Base-by-base conservation (phyloP, 2,113 vertebrate species). In the Rallus limicola region DNA sequence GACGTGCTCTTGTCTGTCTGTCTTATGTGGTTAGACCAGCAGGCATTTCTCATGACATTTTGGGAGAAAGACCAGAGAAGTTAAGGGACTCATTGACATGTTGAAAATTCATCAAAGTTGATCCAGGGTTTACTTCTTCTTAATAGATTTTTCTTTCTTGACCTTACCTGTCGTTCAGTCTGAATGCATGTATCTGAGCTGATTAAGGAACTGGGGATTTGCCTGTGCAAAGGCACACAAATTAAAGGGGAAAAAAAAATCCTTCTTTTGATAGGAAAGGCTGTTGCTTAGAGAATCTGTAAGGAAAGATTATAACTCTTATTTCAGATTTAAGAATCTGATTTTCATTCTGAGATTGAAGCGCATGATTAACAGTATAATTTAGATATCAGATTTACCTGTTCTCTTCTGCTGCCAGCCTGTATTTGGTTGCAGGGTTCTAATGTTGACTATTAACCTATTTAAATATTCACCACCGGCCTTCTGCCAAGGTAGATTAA, bases 401-500 rank as follows among this genome's bases (percentile, higher is more conserved):
- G 77, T 79, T 83, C 83, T 60, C 42, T 60, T 28, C 79, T 74
- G 62, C 77, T 96, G 94, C 90, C 95, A 96, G 77, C 50, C 48
- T 92, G 65, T 94, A 91, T 97, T 96, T 94, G 31, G 78, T 97
- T 97, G 94, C 95, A 94, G 75, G 69, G 69, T 74, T 96, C 82
- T 83, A 63, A 77, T 94, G 96, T 96, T 95, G 93, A 96, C 96
- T 96, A 79, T 89, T 96, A 96, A 91, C 95, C 95, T 96, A 86
- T 95, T 97, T 97, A 97, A 97, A 96, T 97, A 97, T 97, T 97
- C 97, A 97, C 86, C 78, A 92, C 89, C 58, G 96, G 82, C 75
- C 75, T 76, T 69, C 93, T 96, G 97, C 95, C 93, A 95, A 95
- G 94, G 89, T 77, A 74, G 92, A 96, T 97, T 96, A 92, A 96